Conservation (phyloP, 1,140 invertebrate species). For the Lithobius niger region DNA sequence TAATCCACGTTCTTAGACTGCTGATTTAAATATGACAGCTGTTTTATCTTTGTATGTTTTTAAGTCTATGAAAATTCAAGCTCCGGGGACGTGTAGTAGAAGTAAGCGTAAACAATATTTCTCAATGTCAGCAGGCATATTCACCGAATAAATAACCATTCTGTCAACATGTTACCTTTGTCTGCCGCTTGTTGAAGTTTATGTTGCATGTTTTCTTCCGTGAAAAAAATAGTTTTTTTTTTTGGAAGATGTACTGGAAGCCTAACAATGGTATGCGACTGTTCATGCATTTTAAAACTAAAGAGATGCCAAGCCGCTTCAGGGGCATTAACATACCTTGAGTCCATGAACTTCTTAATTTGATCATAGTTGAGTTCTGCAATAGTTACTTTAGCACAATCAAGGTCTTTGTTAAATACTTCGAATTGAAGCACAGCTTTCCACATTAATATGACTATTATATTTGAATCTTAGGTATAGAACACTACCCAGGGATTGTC, state of each 20-base stretch:
- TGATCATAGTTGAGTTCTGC: background rate
- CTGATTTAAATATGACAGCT: background rate
- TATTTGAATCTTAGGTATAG: background rate
- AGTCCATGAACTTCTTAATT: background rate
- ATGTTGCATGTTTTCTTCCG: background rate
- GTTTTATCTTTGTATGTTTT: background rate
- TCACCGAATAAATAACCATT: background rate
- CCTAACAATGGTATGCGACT: background rate
- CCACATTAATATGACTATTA: background rate
- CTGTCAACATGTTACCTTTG: background rate
- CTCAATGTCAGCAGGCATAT: background rate
- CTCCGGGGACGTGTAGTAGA: background rate
- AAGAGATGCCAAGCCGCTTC: background rate
- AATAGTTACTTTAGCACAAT: background rate
- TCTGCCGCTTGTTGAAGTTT: background rate
- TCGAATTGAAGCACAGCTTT: background rate
- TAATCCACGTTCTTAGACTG: background rate
- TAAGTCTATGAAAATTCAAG: background rate
- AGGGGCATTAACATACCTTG: background rate
- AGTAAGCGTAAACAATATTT: too few species aligned
- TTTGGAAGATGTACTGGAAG: background rate
- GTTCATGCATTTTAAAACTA: background rate
- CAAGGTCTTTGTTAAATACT: background rate
- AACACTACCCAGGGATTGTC: background rate
- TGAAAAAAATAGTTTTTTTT: background rate